These are phyloP conservation scores for Drosophila sordidula DNA, from an alignment of 2,888 invertebrate species.

Conservation along the genomic window DNA sequence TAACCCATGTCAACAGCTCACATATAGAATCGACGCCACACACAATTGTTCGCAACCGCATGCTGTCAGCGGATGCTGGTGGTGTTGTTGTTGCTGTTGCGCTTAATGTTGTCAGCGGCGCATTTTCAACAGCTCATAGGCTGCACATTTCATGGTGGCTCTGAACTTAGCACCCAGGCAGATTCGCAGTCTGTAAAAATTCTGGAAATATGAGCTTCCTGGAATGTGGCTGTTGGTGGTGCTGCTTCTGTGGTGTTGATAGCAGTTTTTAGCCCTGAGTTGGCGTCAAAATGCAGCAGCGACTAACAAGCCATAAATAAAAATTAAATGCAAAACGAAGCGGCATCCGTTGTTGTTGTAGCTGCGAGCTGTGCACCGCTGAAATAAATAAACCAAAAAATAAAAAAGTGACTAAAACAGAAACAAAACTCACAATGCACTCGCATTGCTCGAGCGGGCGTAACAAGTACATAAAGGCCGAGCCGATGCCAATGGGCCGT, in stretches of 20 bases:
- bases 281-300: constrained; percentile 59
- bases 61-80: constrained; percentile 44
- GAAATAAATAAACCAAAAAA: constrained; percentile 14
- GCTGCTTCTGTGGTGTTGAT: constrained; percentile 45
- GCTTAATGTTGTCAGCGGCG: constrained; percentile 65
- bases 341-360: constrained; percentile 14
- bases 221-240: constrained; percentile 54
- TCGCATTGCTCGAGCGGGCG: constrained; percentile 42
- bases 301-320: constrained; percentile 61
- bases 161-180: constrained; percentile 59
- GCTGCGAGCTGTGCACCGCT: constrained; percentile 18
- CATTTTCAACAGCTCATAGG: constrained; percentile 61
- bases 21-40: constrained; percentile 23
- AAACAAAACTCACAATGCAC: constrained; percentile 48
- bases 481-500: constrained; percentile 46
- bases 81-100: constrained; percentile 16
- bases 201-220: constrained; percentile 71
- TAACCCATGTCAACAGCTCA: constrained; percentile 37
- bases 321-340: constrained; percentile 46
- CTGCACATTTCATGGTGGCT: constrained; percentile 45
- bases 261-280: constrained; percentile 47
- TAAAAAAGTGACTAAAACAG: constrained; percentile 7
- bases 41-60: constrained; percentile 23
- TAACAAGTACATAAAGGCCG: constrained; percentile 72
- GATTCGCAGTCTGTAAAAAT: constrained; percentile 61